Conservation (phyloP, 2,888 invertebrate species). For the Tortricodes alternella region DNA sequence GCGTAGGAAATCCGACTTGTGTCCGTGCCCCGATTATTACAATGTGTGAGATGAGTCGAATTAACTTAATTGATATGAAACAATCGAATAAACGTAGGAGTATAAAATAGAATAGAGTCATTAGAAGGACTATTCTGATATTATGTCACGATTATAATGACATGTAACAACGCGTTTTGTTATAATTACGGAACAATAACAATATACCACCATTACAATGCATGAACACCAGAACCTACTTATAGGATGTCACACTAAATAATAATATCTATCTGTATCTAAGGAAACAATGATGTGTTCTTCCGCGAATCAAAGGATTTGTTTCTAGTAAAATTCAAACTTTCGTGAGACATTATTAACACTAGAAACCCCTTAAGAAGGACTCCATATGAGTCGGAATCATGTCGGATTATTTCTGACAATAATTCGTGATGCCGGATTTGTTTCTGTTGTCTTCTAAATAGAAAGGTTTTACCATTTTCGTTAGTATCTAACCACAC, state of each 20-base stretch:
- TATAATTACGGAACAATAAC: slow-evolving; percentile 3
- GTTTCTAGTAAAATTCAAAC: no score
- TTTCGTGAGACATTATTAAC: no score
- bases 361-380: no score
- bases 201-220: background rate
- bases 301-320: no score
- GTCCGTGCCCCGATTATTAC: background rate
- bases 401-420: no score
- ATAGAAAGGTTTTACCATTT: no score
- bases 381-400: no score
- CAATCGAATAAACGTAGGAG: slow-evolving; percentile 6
- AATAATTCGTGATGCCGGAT: no score
- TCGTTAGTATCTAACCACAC: no score
- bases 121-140: background rate
- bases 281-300: slow-evolving; percentile 15
- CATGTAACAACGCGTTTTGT: background rate
- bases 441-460: no score
- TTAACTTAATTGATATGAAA: background rate
- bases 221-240: background rate
- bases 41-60: background rate
- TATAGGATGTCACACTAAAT: background rate
- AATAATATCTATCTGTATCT: background rate
- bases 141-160: background rate
- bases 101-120: slow-evolving; percentile 5
- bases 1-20: background rate